These are phyloP conservation scores for Lasiommata megera DNA, from an alignment of 2,888 invertebrate species.

Conservation along the genomic window DNA sequence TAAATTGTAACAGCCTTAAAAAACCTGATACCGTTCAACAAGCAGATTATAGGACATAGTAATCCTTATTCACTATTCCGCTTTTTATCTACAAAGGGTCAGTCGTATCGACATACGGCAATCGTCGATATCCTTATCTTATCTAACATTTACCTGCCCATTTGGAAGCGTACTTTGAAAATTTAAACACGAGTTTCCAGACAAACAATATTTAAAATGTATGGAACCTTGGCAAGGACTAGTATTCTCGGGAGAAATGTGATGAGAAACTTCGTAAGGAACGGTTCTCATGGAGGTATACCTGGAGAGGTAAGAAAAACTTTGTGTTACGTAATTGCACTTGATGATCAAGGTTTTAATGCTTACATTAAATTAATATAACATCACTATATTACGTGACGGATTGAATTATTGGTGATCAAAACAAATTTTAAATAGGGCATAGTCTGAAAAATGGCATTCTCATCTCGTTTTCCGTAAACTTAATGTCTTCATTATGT, in stretches of 20 bases:
- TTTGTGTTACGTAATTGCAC: constrained; percentile 50
- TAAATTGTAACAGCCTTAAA: too few species aligned
- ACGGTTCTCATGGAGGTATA: constrained; percentile 65
- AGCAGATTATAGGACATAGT: too few species aligned
- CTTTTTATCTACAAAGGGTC: constrained; percentile 28
- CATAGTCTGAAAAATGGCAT: too few species aligned
- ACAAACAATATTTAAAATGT: constrained; percentile 52
- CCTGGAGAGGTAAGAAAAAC: constrained; percentile 62
- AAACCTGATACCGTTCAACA: too few species aligned
- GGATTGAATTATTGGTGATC: too few species aligned
- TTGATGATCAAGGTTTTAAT: not conserved
- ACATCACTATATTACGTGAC: too few species aligned
- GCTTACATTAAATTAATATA: too few species aligned
- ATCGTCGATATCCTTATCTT: constrained; percentile 55
- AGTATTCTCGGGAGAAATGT: constrained; percentile 62
- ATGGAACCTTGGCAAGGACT: constrained; percentile 65
- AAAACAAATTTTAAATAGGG: too few species aligned
- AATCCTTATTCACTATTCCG: too few species aligned
- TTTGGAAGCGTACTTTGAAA: constrained; percentile 8
- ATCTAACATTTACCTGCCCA: constrained; percentile 44
- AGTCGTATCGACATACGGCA: constrained; percentile 41
- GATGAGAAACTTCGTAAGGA: constrained; percentile 58
- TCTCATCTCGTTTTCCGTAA: too few species aligned
- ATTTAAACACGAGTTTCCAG: constrained; percentile 14
- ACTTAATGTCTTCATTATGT: too few species aligned